Evolutionary conservation across 2,888 invertebrate genomes (phyloP), one percentile per base, ranked within the genome.

Genomic region (Koerneria pararmatus): DNA sequence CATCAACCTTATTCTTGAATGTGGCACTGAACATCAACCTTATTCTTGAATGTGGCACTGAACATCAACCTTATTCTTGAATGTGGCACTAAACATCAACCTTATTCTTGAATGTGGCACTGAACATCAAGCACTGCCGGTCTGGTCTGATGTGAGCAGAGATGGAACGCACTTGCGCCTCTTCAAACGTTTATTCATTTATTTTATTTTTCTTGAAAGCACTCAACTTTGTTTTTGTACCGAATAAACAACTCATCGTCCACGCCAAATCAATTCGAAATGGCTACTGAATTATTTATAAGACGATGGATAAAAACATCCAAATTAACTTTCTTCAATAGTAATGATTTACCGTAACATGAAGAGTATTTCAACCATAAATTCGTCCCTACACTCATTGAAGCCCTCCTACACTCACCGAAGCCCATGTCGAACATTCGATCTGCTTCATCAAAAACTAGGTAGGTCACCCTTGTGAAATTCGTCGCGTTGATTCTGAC

Each of bases 361-460:
- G n/a, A n/a, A n/a, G n/a, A n/a, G n/a, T n/a, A n/a, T n/a, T n/a
- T n/a, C n/a, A n/a, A n/a, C n/a, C n/a, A 62, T 29, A 62, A 49
- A 11, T 11, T 49, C 27, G 11, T 24, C 49, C 60, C 35, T 15
- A 41, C 8, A n/a, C n/a, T n/a, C 46, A 59, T 48, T 59, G 15
- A 11, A 19, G 15, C 6, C 48, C 6, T 15, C 27, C 22, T 61
- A 6, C 24, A 24, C 87, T 86, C 83, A 91, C 91, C 93, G 84
- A 98, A 98, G 19, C 98, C 98, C 90, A 99, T 91, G 82, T 98
- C 95, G 83, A 99, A 98, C 98, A 99, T 98, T 73, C 95, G 88
- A 84, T 99, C 98, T 0, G 98, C 98, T 85, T 99, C 98, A 84
- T 99, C 98, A 59, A 97, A 88, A 29, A 99, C 95, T 54, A 98